These are phyloP conservation scores for Sylvilagus floridanus DNA, from an alignment of 2,797 vertebrate genomes.

Conservation along the genomic window DNA sequence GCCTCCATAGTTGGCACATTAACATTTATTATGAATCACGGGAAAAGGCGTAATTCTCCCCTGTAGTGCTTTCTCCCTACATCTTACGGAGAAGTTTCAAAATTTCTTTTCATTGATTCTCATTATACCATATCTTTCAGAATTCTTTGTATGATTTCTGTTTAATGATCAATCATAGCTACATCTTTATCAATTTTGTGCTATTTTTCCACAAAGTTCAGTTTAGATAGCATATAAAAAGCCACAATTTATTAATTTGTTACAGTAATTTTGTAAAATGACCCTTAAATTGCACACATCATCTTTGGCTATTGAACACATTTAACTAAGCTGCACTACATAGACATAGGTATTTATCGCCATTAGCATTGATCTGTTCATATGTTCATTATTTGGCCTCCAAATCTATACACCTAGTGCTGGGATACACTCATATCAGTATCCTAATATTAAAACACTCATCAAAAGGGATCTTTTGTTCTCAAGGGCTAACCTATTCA, in stretches of 20 bases:
- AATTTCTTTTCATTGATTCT: neutral
- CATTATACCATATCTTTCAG: neutral
- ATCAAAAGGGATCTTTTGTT: neutral
- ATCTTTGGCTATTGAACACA: neutral
- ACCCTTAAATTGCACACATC: neutral
- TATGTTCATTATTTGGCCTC: neutral
- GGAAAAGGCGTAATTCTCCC: neutral
- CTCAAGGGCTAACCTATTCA: neutral
- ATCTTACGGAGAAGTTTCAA: neutral
- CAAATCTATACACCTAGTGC: neutral
- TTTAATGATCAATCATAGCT: neutral
- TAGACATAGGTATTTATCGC: neutral
- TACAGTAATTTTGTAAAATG: constrained; percentile 11
- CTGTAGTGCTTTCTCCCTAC: neutral
- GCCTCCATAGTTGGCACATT: accelerated
- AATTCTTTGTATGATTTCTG: neutral
- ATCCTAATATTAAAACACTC: neutral
- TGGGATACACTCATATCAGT: neutral
- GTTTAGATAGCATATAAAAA: neutral
- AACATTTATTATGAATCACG: constrained; percentile 11
- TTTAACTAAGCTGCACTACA: neutral
- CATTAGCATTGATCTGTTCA: neutral
- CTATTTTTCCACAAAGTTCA: neutral
- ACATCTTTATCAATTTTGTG: neutral
- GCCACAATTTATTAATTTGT: neutral